A percentile compares a stretch with the other conserved stretches of the same genome.
phyloP scores from a whole-genome alignment of 2,113 vertebrate species.

The rabbit (Oryctolagus cuniculus) region mOryCun1.1 NC_091433.1:135166501-135167000 shows the following conservation, averaged over 20 bases:
- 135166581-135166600: no score
- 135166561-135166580: no score
- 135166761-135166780: slow-evolving; percentile 56
- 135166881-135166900: not conserved
- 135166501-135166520: no score
- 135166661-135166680: no score
- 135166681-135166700: no score
- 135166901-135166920: not conserved
- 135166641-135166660: no score
- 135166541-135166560: no score
- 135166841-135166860: slow-evolving; percentile 35
- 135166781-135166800: slow-evolving; percentile 30
- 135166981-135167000: slow-evolving; percentile 50
- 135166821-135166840: slow-evolving; percentile 16
- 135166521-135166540: no score
- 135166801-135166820: not conserved
- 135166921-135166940: not conserved
- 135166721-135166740: no score
- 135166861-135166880: slow-evolving; percentile 48
- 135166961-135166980: slow-evolving; percentile 55
- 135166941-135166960: not conserved
- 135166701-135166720: no score
- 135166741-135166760: slow-evolving; percentile 24
- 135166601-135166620: no score
- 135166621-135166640: no score